A percentile compares a stretch with the other conserved stretches of the same genome.
These are phyloP conservation scores for Elgaria multicarinata DNA, from an alignment of 2,113 vertebrate genomes.

Conservation along the genomic window DNA sequence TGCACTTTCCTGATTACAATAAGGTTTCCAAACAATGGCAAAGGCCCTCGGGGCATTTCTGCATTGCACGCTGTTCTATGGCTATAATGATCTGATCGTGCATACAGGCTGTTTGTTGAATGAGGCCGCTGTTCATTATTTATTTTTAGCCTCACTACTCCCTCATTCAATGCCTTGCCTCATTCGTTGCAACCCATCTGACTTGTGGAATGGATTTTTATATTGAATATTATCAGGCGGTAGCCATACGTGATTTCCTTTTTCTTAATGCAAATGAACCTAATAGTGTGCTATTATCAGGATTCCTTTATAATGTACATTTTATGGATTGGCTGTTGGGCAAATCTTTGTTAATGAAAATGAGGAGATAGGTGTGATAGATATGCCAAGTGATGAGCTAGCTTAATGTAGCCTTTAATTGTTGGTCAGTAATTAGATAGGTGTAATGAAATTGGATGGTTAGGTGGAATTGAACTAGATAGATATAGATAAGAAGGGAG, in stretches of 20 bases:
- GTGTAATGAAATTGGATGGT: constrained; percentile 24
- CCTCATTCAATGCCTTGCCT: not conserved
- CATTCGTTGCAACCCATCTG: constrained; percentile 38
- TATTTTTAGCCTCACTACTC: constrained; percentile 46
- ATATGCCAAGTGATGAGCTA: constrained; percentile 63
- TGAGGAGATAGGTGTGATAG: constrained; percentile 65
- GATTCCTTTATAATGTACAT: constrained; percentile 51
- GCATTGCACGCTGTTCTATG: constrained; percentile 22
- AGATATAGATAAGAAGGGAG: not conserved
- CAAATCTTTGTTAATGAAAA: constrained; percentile 69
- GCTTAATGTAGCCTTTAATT: constrained; percentile 60
- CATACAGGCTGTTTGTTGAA: constrained; percentile 17
- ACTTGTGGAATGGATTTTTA: constrained; percentile 34
- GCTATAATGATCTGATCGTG: constrained; percentile 45
- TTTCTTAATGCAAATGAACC: constrained; percentile 71
- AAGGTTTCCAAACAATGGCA: not conserved
- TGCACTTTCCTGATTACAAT: not conserved
- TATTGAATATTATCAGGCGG: constrained; percentile 42
- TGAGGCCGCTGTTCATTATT: constrained; percentile 41
- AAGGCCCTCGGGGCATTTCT: not conserved
- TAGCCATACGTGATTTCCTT: constrained; percentile 49
- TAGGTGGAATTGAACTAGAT: constrained; percentile 16
- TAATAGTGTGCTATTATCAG: constrained; percentile 62
- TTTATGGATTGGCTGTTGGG: constrained; percentile 68
- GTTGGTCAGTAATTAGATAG: constrained; percentile 50